Conservation (phyloP, 2,797 vertebrate genomes). For the Pipistrellus pipistrellus region DNA sequence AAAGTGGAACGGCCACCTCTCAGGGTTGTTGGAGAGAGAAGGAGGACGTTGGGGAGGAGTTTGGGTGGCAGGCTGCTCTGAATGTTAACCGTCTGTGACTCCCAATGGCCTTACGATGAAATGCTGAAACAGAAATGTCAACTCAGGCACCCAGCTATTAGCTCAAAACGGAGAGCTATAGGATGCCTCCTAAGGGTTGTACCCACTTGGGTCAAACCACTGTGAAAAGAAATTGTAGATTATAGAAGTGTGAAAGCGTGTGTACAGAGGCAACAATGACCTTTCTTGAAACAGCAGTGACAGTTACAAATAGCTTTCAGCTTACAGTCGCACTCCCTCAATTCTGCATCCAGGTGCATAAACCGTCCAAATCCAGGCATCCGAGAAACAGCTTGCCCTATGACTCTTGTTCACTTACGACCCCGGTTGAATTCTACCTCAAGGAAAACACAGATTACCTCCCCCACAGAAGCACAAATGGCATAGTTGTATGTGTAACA, state of each 20-base stretch:
- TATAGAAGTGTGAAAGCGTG: conserved; percentile 26
- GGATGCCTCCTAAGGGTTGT: not conserved
- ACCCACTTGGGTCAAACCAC: conserved; percentile 47
- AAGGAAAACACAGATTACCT: not conserved
- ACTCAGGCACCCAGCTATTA: not conserved
- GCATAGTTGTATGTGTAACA: not conserved
- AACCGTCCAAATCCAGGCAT: not conserved
- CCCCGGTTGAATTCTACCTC: not conserved
- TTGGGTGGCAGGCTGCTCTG: not conserved
- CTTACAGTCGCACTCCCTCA: not conserved
- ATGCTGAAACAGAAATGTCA: not conserved
- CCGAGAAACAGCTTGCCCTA: fast-evolving
- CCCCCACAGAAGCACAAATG: not conserved
- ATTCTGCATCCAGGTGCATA: not conserved
- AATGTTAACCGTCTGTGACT: not conserved
- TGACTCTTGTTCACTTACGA: not conserved
- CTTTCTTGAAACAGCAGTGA: conserved; percentile 34
- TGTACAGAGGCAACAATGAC: conserved; percentile 41
- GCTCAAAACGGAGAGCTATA: not conserved
- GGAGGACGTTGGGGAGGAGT: not conserved
- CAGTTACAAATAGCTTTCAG: conserved; percentile 64
- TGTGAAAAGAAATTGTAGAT: conserved; percentile 66
- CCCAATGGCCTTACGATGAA: not conserved
- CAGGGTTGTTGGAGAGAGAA: not conserved
- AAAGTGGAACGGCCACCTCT: not conserved